Percentiles rank a stretch among this genome's conserved stretches.
Conservation (phyloP, 2,888 invertebrate species). For the Salpingus planirostris region DNA sequence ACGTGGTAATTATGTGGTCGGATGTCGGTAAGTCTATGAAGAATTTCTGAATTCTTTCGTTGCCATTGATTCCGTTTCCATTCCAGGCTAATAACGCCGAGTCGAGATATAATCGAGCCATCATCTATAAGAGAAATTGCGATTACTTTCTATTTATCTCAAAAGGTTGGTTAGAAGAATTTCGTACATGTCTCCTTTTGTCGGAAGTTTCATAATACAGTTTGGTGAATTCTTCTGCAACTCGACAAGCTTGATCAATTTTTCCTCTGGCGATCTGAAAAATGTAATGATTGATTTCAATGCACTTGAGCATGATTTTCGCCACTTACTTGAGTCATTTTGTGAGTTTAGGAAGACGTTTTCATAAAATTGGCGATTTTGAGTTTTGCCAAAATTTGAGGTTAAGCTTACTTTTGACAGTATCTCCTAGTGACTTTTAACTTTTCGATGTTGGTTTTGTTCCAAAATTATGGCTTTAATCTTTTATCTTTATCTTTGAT, state of each 20-base stretch:
- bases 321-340: too few species aligned
- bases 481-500: too few species aligned
- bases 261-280: slow-evolving; percentile 53
- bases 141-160: slow-evolving; percentile 2
- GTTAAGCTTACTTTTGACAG: too few species aligned
- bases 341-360: too few species aligned
- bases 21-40: slow-evolving; percentile 74
- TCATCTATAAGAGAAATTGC: slow-evolving; percentile 46
- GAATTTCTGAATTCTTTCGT: slow-evolving; percentile 77
- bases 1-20: slow-evolving; percentile 63
- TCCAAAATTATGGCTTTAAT: too few species aligned
- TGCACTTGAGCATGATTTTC: too few species aligned
- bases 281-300: too few species aligned
- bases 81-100: slow-evolving; percentile 86
- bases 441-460: too few species aligned
- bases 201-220: slow-evolving; percentile 85
- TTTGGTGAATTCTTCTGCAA: slow-evolving; percentile 82
- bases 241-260: slow-evolving; percentile 72
- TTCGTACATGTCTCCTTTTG: slow-evolving; percentile 68
- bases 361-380: too few species aligned
- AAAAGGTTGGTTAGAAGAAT: slow-evolving; percentile 7
- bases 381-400: too few species aligned
- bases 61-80: slow-evolving; percentile 76
- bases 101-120: slow-evolving; percentile 75
- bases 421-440: too few species aligned